phyloP scores from a whole-genome alignment of 1,140 invertebrate genomes.

The Bathynomus jamesi region DNA sequence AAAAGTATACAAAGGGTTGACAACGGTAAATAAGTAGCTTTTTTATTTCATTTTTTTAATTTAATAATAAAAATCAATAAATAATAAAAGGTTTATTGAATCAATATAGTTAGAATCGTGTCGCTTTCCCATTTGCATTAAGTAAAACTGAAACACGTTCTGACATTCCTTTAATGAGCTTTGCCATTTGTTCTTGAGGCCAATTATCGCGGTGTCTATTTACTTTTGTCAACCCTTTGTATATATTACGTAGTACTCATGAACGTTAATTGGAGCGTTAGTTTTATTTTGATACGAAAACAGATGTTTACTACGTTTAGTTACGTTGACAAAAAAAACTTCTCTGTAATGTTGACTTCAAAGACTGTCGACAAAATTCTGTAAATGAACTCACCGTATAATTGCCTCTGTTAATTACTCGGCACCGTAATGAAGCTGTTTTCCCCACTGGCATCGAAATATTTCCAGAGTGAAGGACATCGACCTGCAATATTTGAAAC shows the following conservation, averaged over 20 bases:
- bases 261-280: neutral
- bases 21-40: neutral
- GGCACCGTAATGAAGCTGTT: neutral
- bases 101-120: neutral
- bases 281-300: neutral
- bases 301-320: neutral
- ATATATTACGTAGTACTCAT: neutral
- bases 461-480: neutral
- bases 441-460: neutral
- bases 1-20: no score
- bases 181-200: no score
- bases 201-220: neutral
- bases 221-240: neutral
- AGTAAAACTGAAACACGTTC: no score
- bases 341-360: no score
- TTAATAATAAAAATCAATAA: neutral
- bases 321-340: neutral
- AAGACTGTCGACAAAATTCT: no score
- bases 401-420: neutral
- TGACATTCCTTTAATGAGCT: no score
- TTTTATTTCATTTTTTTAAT: neutral
- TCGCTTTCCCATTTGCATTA: no score
- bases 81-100: neutral
- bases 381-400: neutral
- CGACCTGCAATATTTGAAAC: neutral